These are phyloP conservation scores for Helleia helle DNA, from an alignment of 2,888 invertebrate genomes.

Conservation along the genomic window DNA sequence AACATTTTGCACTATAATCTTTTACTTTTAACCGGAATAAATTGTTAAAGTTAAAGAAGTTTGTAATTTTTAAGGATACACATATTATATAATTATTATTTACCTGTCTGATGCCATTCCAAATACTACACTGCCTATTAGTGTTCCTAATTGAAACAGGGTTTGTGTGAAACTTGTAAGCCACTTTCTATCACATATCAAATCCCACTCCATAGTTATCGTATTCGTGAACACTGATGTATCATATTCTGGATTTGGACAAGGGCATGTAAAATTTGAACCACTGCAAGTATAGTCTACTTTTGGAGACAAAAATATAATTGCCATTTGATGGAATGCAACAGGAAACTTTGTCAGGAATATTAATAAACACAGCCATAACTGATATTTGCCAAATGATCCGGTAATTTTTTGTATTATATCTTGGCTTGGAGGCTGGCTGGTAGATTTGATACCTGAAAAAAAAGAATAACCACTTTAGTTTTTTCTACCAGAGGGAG, in stretches of 20 bases:
- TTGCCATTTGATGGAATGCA: constrained; percentile 67
- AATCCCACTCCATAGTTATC: constrained; percentile 82
- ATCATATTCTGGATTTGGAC: constrained; percentile 74
- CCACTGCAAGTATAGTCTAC: constrained; percentile 39
- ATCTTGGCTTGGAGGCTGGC: constrained; percentile 30
- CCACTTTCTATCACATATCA: constrained; percentile 79
- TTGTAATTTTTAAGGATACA: background rate
- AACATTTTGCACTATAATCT: no score
- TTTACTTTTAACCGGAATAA: no score
- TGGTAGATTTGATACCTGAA: constrained; percentile 26
- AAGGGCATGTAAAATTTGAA: constrained; percentile 61
- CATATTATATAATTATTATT: constrained; percentile 4
- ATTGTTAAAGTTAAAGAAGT: no score
- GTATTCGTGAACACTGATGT: constrained; percentile 79
- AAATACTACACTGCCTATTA: constrained; percentile 82
- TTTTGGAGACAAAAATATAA: constrained; percentile 63
- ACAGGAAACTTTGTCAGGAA: constrained; percentile 60
- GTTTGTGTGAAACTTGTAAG: constrained; percentile 81
- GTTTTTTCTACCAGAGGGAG: no score
- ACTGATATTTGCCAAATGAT: constrained; percentile 68
- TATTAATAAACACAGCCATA: constrained; percentile 48
- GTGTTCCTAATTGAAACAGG: constrained; percentile 82
- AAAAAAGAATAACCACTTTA: constrained; percentile 11
- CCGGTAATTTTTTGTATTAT: constrained; percentile 56
- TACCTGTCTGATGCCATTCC: constrained; percentile 84